A percentile compares a stretch with the other conserved stretches of the same genome.
These are phyloP conservation scores for Ardeotis arabs DNA, from an alignment of 2,113 vertebrate species.

Conservation along the genomic window DNA sequence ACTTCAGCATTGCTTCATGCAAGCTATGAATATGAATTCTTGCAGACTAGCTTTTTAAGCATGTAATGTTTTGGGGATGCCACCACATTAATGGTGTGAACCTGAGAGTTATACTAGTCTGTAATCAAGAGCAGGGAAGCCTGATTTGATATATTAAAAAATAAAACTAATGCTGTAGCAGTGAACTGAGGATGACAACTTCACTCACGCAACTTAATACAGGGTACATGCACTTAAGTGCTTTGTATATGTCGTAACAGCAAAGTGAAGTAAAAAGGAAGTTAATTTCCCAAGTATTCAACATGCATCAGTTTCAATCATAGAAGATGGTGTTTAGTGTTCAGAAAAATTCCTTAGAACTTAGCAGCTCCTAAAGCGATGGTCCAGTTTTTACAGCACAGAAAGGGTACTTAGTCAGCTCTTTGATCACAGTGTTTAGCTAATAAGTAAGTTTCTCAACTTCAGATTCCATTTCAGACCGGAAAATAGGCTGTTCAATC, in stretches of 20 bases:
- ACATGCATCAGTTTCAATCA: background rate
- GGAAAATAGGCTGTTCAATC: background rate
- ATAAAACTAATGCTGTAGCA: background rate
- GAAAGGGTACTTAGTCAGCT: background rate
- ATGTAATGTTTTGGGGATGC: background rate
- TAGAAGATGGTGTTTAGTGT: background rate
- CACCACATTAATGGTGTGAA: background rate
- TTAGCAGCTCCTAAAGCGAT: background rate
- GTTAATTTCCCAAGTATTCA: background rate
- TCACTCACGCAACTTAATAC: background rate
- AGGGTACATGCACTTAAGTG: background rate
- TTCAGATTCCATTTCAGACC: background rate
- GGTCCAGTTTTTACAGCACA: background rate
- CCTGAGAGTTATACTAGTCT: background rate
- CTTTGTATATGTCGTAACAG: background rate
- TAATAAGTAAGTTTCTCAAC: conserved; percentile 8
- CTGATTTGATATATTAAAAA: background rate
- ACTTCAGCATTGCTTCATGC: background rate
- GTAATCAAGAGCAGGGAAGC: background rate
- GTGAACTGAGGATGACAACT: background rate
- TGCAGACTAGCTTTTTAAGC: background rate
- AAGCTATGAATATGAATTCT: background rate
- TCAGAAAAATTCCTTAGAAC: background rate
- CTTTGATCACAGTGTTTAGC: background rate
- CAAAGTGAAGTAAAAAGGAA: background rate